phyloP scores from a whole-genome alignment of 2,797 vertebrate genomes.

The Adrianichthys oophorus region DNA sequence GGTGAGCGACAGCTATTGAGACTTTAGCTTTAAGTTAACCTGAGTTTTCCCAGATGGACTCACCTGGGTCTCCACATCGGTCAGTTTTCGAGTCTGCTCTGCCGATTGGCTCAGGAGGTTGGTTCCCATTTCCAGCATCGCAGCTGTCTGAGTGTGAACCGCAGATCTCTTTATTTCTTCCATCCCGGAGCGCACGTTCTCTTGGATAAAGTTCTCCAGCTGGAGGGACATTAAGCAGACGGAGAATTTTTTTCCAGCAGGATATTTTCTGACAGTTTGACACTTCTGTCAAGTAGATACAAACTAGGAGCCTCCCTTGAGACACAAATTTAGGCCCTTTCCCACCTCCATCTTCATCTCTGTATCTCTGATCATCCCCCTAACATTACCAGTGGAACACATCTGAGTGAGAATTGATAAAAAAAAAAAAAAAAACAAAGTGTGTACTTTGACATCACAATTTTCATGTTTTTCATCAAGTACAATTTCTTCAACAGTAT shows the following conservation, averaged over 20 bases:
- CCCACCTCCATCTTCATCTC: conserved; percentile 20
- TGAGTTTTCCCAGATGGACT: conserved; percentile 15
- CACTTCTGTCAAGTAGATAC: background rate
- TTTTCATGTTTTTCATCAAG: conserved; percentile 30
- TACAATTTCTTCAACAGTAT: conserved; percentile 27
- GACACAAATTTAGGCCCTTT: background rate
- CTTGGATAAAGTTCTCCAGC: conserved; percentile 83
- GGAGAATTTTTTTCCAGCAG: conserved; percentile 1
- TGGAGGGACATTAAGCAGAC: conserved; percentile 44
- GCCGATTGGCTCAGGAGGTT: conserved; percentile 81
- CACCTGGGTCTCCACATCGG: conserved; percentile 82
- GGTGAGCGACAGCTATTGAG: too few relatives aligned
- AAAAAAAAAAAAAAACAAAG: conserved; percentile 14
- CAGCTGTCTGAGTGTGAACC: conserved; percentile 78
- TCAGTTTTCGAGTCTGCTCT: conserved; percentile 82
- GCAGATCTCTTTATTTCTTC: conserved; percentile 73
- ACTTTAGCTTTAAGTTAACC: background rate
- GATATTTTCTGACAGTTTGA: conserved; percentile 20
- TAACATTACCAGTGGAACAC: conserved; percentile 7
- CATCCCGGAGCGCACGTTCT: conserved; percentile 76
- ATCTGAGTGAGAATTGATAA: conserved; percentile 29
- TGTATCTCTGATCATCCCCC: conserved; percentile 8
- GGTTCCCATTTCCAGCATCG: conserved; percentile 81
- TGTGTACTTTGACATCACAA: conserved; percentile 12
- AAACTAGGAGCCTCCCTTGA: background rate